Evolutionary conservation across 2,888 invertebrate genomes (phyloP).

Genomic region (Tipula unca): DNA sequence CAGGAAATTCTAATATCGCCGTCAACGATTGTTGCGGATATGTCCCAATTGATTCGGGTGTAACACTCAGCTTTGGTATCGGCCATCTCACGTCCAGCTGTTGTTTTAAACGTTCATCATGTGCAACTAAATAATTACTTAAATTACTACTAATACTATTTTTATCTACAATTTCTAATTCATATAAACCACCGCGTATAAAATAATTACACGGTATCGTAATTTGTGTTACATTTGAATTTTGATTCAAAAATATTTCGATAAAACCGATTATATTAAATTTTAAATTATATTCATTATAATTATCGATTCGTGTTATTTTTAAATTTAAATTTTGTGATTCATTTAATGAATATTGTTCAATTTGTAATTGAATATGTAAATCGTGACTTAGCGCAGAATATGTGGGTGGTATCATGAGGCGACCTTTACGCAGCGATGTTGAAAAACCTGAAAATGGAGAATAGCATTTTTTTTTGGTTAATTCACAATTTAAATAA

Average conservation of each 20-base stretch:
- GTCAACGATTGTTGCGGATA: conserved; percentile 68
- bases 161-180: conserved; percentile 41
- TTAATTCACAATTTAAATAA: neutral
- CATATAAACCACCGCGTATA: conserved; percentile 59
- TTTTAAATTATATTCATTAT: conserved; percentile 26
- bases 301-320: conserved; percentile 44
- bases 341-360: conserved; percentile 35
- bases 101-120: conserved; percentile 37
- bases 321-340: conserved; percentile 40
- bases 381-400: conserved; percentile 73
- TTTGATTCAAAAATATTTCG: conserved; percentile 25
- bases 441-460: neutral
- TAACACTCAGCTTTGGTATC: conserved; percentile 58
- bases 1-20: conserved; percentile 66
- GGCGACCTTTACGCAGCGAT: conserved; percentile 36
- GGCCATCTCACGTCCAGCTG: conserved; percentile 77
- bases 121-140: conserved; percentile 21
- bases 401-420: conserved; percentile 65
- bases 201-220: conserved; percentile 64
- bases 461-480: neutral
- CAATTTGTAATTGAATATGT: conserved; percentile 53
- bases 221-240: conserved; percentile 40
- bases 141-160: conserved; percentile 26
- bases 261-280: conserved; percentile 32
- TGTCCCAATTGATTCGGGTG: conserved; percentile 67